phyloP scores from a whole-genome alignment of 2,113 vertebrate genomes.

The Nothobranchius furzeri region DNA sequence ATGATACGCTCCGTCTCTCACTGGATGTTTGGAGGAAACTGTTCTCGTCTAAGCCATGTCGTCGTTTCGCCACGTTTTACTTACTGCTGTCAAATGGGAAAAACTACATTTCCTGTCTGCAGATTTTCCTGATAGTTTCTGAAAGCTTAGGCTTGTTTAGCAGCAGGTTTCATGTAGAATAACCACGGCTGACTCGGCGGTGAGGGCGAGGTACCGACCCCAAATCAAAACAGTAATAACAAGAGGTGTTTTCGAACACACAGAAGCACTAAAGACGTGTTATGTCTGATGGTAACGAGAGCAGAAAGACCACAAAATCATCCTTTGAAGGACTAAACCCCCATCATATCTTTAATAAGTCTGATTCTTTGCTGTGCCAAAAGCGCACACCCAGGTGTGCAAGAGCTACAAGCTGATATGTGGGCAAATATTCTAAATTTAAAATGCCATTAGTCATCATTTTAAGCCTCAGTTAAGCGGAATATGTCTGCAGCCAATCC shows the following conservation, averaged over 20 bases:
- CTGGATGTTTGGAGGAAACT: slow-evolving; percentile 1
- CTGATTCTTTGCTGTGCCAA: too few relatives aligned
- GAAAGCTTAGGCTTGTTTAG: not conserved
- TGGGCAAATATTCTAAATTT: too few relatives aligned
- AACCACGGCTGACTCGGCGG: slow-evolving; percentile 1
- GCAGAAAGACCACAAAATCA: not conserved
- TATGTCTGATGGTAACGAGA: not conserved
- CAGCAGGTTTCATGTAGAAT: not conserved
- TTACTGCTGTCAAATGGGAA: not conserved
- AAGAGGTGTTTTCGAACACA: not conserved
- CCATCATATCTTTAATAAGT: too few relatives aligned
- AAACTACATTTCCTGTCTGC: not conserved
- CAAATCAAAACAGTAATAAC: not conserved
- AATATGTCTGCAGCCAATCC: too few relatives aligned
- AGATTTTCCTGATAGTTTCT: not conserved
- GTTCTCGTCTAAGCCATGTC: not conserved
- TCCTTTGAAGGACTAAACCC: too few relatives aligned
- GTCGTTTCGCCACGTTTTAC: not conserved
- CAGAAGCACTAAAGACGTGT: not conserved
- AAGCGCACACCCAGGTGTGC: too few relatives aligned
- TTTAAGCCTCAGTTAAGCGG: too few relatives aligned
- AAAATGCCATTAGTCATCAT: too few relatives aligned
- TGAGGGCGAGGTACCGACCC: slow-evolving; percentile 12
- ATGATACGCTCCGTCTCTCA: slow-evolving; percentile 10
- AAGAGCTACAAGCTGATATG: too few relatives aligned